phyloP scores from a whole-genome alignment of 2,797 vertebrate genomes.

The Sylvia borin region DNA sequence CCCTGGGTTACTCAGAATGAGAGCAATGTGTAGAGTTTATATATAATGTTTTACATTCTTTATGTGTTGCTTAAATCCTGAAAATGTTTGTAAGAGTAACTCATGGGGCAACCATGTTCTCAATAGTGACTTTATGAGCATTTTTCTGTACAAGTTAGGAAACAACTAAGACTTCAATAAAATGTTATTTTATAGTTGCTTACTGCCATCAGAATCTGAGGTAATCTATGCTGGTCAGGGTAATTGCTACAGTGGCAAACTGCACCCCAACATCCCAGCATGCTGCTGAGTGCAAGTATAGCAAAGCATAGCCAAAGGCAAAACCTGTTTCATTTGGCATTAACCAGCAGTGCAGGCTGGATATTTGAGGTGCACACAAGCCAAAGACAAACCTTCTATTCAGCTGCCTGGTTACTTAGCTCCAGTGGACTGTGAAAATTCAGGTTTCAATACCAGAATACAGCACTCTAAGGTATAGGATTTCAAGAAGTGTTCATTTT shows the following conservation, averaged over 20 bases:
- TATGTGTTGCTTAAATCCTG: background rate
- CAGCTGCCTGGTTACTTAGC: background rate
- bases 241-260: background rate
- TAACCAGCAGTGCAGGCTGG: background rate
- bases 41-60: background rate
- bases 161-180: background rate
- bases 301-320: background rate
- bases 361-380: background rate
- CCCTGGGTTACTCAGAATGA: background rate
- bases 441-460: background rate
- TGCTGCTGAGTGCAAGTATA: background rate
- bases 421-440: slow-evolving; percentile 13
- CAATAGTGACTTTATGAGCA: background rate
- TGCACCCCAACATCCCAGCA: background rate
- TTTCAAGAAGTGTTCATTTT: slow-evolving; percentile 26
- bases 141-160: background rate
- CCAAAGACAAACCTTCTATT: slow-evolving; percentile 37
- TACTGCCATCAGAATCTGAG: background rate
- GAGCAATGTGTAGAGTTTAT: background rate
- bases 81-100: background rate
- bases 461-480: background rate
- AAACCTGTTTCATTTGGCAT: slow-evolving; percentile 44
- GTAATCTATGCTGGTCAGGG: background rate
- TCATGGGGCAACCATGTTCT: background rate
- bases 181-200: background rate